Conservation (phyloP, 2,797 vertebrate genomes). For the Sebastiscus albofasciatus region DNA sequence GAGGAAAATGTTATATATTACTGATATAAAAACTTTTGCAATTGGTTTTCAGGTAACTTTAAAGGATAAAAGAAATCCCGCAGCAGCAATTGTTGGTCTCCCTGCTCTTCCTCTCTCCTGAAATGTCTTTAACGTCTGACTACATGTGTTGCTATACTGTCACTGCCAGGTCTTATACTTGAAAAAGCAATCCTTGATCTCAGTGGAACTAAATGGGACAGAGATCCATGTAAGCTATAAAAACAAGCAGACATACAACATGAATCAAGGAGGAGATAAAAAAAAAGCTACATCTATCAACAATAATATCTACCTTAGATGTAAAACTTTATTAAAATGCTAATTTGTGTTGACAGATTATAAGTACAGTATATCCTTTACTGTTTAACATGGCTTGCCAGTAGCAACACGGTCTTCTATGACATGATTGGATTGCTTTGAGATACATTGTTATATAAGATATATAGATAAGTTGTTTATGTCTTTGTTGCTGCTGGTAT, state of each 20-base stretch:
- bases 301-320: not conserved
- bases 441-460: not conserved
- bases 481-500: not conserved
- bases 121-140: slow-evolving; percentile 7
- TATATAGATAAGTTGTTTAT: not conserved
- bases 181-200: slow-evolving; percentile 4
- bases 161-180: not conserved
- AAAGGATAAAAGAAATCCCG: not conserved
- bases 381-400: not conserved
- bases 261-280: not conserved
- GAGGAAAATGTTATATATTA: not conserved
- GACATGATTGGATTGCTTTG: not conserved
- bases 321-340: slow-evolving; percentile 27
- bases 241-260: not conserved
- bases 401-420: not conserved
- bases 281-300: slow-evolving; percentile 5
- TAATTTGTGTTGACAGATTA: slow-evolving; percentile 32
- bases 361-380: not conserved
- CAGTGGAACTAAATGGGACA: slow-evolving; percentile 7
- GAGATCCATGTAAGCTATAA: slow-evolving; percentile 10
- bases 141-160: slow-evolving; percentile 1
- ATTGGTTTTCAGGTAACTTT: not conserved
- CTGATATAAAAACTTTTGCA: not conserved
- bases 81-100: not conserved
- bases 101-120: not conserved